phyloP scores from a whole-genome alignment of 2,888 invertebrate species.

The Luperina testacea region DNA sequence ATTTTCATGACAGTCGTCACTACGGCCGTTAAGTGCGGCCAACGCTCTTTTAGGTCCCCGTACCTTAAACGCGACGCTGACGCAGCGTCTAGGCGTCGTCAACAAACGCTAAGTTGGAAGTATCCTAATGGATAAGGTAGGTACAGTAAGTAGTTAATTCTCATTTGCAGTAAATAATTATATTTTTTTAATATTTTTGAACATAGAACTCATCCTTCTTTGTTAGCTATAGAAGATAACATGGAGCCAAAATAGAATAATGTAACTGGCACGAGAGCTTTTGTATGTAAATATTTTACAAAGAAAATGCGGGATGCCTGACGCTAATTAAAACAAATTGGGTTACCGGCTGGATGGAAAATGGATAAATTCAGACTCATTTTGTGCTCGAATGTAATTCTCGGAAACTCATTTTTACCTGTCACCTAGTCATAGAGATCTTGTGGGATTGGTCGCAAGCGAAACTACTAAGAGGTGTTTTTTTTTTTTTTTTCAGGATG shows the following conservation, averaged over 20 bases:
- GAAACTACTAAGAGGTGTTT: no score
- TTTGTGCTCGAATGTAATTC: conserved; percentile 7
- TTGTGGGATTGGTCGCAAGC: background rate
- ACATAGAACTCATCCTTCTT: conserved; percentile 30
- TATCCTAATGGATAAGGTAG: background rate
- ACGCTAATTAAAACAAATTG: conserved; percentile 47
- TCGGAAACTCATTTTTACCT: background rate
- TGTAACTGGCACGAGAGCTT: conserved; percentile 33
- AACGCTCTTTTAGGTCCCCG: no score
- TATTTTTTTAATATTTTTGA: conserved; percentile 4
- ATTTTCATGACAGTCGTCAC: no score
- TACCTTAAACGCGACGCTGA: background rate
- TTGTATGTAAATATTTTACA: conserved; percentile 51
- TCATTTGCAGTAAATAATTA: conserved; percentile 2
- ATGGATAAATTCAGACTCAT: conserved; percentile 3
- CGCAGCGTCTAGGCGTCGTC: background rate
- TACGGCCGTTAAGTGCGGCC: no score
- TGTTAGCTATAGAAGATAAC: conserved; percentile 21
- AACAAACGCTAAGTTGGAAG: background rate
- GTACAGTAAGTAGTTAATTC: background rate
- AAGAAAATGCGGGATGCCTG: conserved; percentile 44
- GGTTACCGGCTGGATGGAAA: conserved; percentile 25
- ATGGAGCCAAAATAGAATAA: conserved; percentile 37
- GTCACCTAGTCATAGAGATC: background rate
- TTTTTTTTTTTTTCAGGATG: no score